Base-by-base conservation (phyloP, 2,797 vertebrate species). In the Phalloptychus januarius region DNA sequence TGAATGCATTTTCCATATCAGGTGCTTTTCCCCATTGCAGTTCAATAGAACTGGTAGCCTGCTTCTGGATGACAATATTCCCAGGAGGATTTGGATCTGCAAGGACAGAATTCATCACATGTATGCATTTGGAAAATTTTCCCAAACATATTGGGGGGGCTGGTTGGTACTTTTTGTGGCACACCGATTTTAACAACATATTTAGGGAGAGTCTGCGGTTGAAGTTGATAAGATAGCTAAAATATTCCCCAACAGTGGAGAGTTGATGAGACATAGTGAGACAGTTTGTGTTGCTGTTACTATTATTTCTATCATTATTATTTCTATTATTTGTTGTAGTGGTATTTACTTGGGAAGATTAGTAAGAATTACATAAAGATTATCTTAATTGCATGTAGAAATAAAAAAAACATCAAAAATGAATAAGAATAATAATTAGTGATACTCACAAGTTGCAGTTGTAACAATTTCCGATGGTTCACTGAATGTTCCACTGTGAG, bases 11-110 rank as follows among this genome's bases (percentile, higher is more conserved):
- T 0, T 20, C 10, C 94, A 94, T 95, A 71, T 80, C 71, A 67
- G 88, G 81, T 40, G 94, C 88, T 46, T 77, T 77, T 8, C 0
- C 3, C 95, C 95, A 96, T 0, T 0, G 12, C 1, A 94, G 58
- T 2, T 20, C 1, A 69, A 96, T 77, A 74, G 90, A 94, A 42
- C 20, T 56, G 0, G 38, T 94, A 5, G 86, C 93, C 77, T 80
- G 92, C 0, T 0, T 13, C 71, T 81, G 8, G 58, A 92, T 52
- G 8, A 3, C 4, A 42, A 95, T 88, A 0, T 0, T 0, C n/a
- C 94, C 94, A 0, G 95, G 95, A 81, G 88, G 82, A 80, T 95
- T 96, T 2, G 95, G 95, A 86, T 84, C 95, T 96, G 78, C 28
- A 20, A 40, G 40, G 56, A 42, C 4, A 76, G 8, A 74, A 10